phyloP scores from a whole-genome alignment of 2,113 vertebrate genomes.

The Pholis gunnellus region DNA sequence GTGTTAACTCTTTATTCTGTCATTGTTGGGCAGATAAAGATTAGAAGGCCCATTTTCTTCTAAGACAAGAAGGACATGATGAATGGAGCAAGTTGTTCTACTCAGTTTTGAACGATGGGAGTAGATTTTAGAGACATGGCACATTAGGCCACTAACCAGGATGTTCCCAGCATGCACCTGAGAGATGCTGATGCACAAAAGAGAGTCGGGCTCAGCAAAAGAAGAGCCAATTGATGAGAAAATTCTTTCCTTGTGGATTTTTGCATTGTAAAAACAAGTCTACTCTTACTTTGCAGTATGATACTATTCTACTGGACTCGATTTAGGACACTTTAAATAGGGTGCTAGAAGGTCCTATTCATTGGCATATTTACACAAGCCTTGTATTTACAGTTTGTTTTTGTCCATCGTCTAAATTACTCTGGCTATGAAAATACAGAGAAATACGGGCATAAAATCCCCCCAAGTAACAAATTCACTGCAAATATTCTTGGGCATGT shows the following conservation, averaged over 20 bases:
- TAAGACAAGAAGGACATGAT: neutral
- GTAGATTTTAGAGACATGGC: slow-evolving; percentile 11
- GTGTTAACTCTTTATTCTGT: slow-evolving; percentile 54
- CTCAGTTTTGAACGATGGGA: slow-evolving; percentile 17
- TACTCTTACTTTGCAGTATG: neutral
- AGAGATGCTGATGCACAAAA: neutral
- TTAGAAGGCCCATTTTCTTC: neutral
- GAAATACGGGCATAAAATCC: neutral
- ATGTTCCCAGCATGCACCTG: slow-evolving; percentile 27
- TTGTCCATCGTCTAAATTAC: neutral
- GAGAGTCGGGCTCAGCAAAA: neutral
- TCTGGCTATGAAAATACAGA: neutral
- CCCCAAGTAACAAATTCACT: neutral
- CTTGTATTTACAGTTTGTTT: neutral
- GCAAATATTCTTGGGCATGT: neutral
- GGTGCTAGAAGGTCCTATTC: neutral
- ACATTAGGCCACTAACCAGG: slow-evolving; percentile 31
- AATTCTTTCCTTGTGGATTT: neutral
- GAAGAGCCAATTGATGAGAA: neutral
- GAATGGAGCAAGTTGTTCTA: neutral
- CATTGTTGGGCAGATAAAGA: slow-evolving; percentile 44
- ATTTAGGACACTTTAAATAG: neutral
- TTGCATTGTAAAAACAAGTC: neutral
- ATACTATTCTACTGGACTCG: neutral
- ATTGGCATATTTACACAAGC: neutral